phyloP scores from a whole-genome alignment of 1,140 invertebrate species.

The Drosophila nikananu region DNA sequence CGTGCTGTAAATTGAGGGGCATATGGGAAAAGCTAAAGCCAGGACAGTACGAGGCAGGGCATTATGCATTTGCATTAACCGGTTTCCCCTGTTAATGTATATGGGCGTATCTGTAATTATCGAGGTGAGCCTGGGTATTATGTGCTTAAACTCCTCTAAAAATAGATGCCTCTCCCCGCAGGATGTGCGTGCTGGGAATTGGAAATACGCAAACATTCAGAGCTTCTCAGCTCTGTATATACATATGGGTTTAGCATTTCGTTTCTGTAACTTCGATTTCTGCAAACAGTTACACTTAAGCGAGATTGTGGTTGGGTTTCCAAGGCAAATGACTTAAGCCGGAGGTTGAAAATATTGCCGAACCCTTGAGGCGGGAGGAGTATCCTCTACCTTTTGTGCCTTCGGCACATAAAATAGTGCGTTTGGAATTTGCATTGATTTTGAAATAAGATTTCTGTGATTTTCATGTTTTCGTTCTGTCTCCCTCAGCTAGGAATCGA shows the following conservation, averaged over 20 bases:
- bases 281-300: constrained; percentile 12
- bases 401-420: constrained; percentile 32
- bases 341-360: constrained; percentile 23
- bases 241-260: constrained; percentile 26
- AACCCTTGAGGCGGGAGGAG: not conserved
- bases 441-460: constrained; percentile 26
- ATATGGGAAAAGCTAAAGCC: not conserved
- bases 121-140: constrained; percentile 45
- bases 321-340: constrained; percentile 17
- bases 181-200: constrained; percentile 45
- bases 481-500: constrained; percentile 8
- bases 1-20: not conserved
- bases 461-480: constrained; percentile 15
- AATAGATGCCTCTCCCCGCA: not conserved
- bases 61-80: constrained; percentile 50
- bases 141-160: constrained; percentile 33
- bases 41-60: not conserved
- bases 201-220: constrained; percentile 10
- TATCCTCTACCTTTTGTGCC: constrained; percentile 6
- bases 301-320: constrained; percentile 20
- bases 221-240: too few species aligned
- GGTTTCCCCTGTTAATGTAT: not conserved
- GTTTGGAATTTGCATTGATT: constrained; percentile 48
- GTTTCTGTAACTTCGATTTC: constrained; percentile 11
- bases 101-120: constrained; percentile 47